A percentile compares a stretch with the other conserved stretches of the same genome.
Conservation (phyloP, 2,113 vertebrate genomes). For the Antennarius striatus region DNA sequence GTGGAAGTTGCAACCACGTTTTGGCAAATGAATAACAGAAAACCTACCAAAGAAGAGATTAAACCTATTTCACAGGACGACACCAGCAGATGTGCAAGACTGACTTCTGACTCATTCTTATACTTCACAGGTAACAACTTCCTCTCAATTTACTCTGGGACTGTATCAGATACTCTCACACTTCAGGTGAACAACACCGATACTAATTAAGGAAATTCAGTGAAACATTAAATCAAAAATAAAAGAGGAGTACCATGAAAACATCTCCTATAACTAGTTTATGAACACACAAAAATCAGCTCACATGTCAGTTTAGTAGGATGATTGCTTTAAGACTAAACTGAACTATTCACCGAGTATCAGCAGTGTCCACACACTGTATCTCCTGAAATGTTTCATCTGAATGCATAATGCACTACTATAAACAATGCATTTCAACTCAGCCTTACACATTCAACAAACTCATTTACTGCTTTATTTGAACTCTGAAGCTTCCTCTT, state of each 20-base stretch:
- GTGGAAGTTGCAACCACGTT: no score
- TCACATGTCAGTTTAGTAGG: background rate
- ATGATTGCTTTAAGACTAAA: background rate
- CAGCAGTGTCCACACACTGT: constrained; percentile 22
- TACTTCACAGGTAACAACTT: constrained; percentile 17
- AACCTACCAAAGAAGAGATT: constrained; percentile 4
- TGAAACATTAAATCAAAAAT: background rate
- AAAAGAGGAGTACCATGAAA: background rate
- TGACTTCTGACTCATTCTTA: constrained; percentile 24
- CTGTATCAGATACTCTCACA: constrained; percentile 23
- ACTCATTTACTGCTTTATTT: constrained; percentile 29
- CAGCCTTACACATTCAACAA: background rate
- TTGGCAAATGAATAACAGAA: constrained; percentile 30
- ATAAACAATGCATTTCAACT: constrained; percentile 9
- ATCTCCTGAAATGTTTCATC: constrained; percentile 39
- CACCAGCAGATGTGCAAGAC: constrained; percentile 3
- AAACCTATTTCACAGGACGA: constrained; percentile 23
- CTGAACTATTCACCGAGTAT: background rate
- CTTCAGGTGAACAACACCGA: constrained; percentile 7
- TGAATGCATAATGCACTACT: constrained; percentile 19
- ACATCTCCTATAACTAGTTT: background rate
- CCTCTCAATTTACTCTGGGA: constrained; percentile 18
- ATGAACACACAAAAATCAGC: background rate
- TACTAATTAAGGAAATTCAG: background rate
- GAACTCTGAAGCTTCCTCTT: constrained; percentile 28